Percentiles rank a stretch among this genome's conserved stretches.
Evolutionary conservation across 2,888 invertebrate genomes (phyloP).

Genomic region (Hirtodrosophila confusa): DNA sequence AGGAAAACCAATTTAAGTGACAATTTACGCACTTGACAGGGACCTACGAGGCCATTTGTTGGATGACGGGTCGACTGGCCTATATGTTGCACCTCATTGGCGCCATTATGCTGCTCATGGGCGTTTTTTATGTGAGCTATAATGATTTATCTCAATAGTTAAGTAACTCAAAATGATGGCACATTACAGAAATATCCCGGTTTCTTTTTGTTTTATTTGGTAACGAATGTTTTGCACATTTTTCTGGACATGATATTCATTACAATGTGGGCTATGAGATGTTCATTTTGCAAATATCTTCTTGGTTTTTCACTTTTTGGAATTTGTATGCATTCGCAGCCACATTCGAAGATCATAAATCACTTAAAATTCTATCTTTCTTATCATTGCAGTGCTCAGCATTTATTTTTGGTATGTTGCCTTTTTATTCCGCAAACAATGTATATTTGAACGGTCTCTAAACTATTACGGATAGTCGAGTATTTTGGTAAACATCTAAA

Average conservation of each 20-base stretch:
- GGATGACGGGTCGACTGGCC: slow-evolving; percentile 24
- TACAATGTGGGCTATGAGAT: not conserved
- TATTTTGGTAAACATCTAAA: not conserved
- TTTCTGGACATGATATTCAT: not conserved
- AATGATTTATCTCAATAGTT: not conserved
- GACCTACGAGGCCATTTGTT: not conserved
- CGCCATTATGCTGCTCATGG: slow-evolving; percentile 33
- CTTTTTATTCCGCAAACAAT: slow-evolving; percentile 18
- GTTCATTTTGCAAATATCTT: slow-evolving; percentile 14
- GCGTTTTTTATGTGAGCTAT: slow-evolving; percentile 34
- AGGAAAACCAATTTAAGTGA: too few species aligned
- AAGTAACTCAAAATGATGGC: too few species aligned
- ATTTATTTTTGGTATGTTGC: slow-evolving; percentile 44
- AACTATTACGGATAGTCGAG: slow-evolving; percentile 9
- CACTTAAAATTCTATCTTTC: not conserved
- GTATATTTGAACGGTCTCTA: slow-evolving; percentile 11
- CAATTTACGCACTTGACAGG: not conserved
- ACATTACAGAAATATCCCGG: slow-evolving; percentile 35
- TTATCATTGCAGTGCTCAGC: slow-evolving; percentile 33
- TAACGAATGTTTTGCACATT: slow-evolving; percentile 31
- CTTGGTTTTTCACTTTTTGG: not conserved
- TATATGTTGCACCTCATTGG: slow-evolving; percentile 42
- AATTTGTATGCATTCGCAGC: not conserved
- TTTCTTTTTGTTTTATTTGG: slow-evolving; percentile 25
- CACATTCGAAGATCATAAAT: not conserved